phyloP scores from a whole-genome alignment of 2,113 vertebrate genomes.

The Pica pica region DNA sequence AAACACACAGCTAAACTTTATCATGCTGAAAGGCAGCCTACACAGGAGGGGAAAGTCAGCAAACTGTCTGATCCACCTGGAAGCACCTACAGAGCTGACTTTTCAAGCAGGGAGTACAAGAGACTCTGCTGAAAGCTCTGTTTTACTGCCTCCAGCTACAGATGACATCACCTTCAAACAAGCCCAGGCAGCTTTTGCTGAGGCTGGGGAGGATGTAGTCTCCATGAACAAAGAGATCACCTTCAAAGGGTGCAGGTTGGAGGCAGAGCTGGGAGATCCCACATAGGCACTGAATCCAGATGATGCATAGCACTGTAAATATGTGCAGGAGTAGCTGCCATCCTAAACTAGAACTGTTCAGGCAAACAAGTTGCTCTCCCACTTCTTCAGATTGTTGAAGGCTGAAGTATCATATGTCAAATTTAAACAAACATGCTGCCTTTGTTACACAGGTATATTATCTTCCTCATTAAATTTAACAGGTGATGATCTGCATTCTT shows the following conservation, averaged over 20 bases:
- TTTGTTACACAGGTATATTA: not conserved
- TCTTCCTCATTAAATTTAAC: not conserved
- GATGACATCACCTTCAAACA: not conserved
- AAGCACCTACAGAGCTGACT: not conserved
- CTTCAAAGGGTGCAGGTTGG: not conserved
- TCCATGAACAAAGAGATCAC: not conserved
- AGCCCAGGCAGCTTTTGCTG: not conserved
- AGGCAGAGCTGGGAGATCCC: not conserved
- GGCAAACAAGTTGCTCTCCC: not conserved
- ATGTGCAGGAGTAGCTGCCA: not conserved
- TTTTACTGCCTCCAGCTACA: not conserved
- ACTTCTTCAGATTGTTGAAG: not conserved
- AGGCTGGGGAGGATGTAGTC: not conserved
- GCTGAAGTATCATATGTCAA: not conserved
- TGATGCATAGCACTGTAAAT: not conserved
- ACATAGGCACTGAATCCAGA: not conserved
- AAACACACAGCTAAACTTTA: not conserved
- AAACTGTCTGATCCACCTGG: not conserved
- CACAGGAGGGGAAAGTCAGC: not conserved
- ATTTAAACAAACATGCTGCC: not conserved
- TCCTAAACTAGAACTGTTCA: not conserved
- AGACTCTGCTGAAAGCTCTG: not conserved
- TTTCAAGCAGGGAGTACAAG: not conserved
- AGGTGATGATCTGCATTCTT: not conserved
- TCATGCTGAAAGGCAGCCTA: not conserved